Base-by-base conservation (phyloP, 2,797 vertebrate genomes). In the Sus cebifrons region DNA sequence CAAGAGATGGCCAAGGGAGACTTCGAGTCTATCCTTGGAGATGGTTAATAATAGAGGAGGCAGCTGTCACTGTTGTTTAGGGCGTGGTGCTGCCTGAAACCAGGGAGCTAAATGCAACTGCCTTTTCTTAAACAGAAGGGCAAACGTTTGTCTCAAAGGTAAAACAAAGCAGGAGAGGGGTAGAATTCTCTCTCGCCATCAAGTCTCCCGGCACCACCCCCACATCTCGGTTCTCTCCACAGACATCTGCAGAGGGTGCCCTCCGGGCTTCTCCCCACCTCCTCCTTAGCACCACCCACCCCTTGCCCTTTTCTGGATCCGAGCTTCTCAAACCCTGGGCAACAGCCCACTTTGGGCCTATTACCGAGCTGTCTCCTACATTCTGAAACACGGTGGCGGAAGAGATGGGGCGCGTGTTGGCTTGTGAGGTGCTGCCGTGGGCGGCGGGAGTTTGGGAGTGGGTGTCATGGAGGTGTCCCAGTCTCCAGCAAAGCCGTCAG, bases 41-140 rank as follows among this genome's bases (percentile, higher is more conserved):
- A 82, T 9, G 32, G 86, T 97, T 98, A 97, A 98, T 97, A 97
- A 97, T 97, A 97, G 96, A 97, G 74, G 82, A 96, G 83, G 52
- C 96, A 97, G 96, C 96, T 97, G 96, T 94, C 89, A 10, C 91
- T 92, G 90, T 25, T 85, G 62, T 73, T 36, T 27, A 70, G 96
- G 94, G 93, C 0, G 79, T 85, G 86, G 52, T 70, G 90, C 75
- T 23, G 83, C 92, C 88, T 96, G 93, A 89, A 92, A 49, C 68
- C 67, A 49, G 65, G 77, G 64, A 77, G 79, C 62, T 54, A 44
- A 85, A 21, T 3, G 58, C 64, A 73, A 83, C 11, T 1, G 13
- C 56, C 85, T 73, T 83, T 65, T 81, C 75, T 96, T 44, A 90
- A 87, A 68, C 15, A 32, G 67, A 93, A 83, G 23, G n/a, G 15